Percentiles rank a stretch among this genome's conserved stretches.
phyloP scores from a whole-genome alignment of 2,888 invertebrate genomes.

The Leptinotarsa peninsularis region DNA sequence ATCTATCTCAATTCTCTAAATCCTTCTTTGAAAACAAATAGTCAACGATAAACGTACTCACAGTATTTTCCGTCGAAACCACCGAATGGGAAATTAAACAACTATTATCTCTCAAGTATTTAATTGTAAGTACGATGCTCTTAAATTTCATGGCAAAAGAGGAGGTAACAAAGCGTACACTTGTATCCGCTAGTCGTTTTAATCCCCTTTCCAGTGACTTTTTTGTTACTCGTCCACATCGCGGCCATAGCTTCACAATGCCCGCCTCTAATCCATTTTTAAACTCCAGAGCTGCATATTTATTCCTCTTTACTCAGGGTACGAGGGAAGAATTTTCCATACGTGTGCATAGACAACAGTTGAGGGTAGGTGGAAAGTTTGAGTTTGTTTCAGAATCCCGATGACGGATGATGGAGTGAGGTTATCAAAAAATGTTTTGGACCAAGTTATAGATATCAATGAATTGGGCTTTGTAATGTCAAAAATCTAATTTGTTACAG shows the following conservation, averaged over 20 bases:
- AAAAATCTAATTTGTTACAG: no score
- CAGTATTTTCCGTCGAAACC: slow-evolving; percentile 40
- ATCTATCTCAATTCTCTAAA: slow-evolving; percentile 5
- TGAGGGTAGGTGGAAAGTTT: slow-evolving; percentile 13
- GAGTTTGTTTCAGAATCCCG: neutral
- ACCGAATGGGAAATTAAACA: slow-evolving; percentile 45
- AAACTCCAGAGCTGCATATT: slow-evolving; percentile 55
- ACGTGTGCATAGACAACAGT: slow-evolving; percentile 9
- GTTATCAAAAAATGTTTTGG: no score
- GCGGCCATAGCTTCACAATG: slow-evolving; percentile 51
- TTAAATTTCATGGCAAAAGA: slow-evolving; percentile 48
- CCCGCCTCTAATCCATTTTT: slow-evolving; percentile 56
- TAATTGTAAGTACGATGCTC: slow-evolving; percentile 50
- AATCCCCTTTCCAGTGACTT: slow-evolving; percentile 44
- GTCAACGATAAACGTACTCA: slow-evolving; percentile 23
- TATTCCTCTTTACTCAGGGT: slow-evolving; percentile 49
- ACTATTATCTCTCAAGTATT: slow-evolving; percentile 48
- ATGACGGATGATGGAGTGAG: neutral
- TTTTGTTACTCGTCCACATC: slow-evolving; percentile 56
- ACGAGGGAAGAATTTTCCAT: slow-evolving; percentile 30
- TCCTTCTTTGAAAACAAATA: slow-evolving; percentile 16
- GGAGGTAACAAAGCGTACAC: slow-evolving; percentile 53
- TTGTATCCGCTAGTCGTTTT: slow-evolving; percentile 50
- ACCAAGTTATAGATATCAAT: no score
- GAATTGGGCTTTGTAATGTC: no score